Percentiles rank a stretch among this genome's conserved stretches.
These are phyloP conservation scores for Leptoteleia sp. DNA, from an alignment of 1,140 invertebrate genomes.

Conservation along the genomic window DNA sequence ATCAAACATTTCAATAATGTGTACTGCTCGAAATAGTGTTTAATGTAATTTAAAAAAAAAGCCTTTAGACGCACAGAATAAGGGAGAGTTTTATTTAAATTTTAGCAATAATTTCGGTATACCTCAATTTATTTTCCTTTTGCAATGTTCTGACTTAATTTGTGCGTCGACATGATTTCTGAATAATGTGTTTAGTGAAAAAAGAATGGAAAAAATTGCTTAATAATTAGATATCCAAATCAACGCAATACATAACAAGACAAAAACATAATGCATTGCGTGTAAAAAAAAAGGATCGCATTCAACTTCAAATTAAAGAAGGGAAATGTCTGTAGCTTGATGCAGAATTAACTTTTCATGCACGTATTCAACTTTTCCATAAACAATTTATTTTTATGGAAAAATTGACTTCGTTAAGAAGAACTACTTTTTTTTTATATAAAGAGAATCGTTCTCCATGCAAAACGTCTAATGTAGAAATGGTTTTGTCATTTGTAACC, in stretches of 20 bases:
- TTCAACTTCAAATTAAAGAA: slow-evolving; percentile 44
- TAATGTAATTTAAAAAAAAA: slow-evolving; percentile 27
- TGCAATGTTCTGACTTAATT: slow-evolving; percentile 1
- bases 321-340: slow-evolving; percentile 41
- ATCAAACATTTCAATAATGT: slow-evolving; percentile 39
- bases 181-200: neutral
- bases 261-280: slow-evolving; percentile 37
- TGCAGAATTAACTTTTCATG: slow-evolving; percentile 44
- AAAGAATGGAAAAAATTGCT: neutral
- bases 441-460: slow-evolving; percentile 27
- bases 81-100: slow-evolving; percentile 38
- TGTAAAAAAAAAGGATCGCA: slow-evolving; percentile 37
- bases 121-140: slow-evolving; percentile 11
- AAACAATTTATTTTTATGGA: slow-evolving; percentile 19
- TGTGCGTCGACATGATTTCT: slow-evolving; percentile 28
- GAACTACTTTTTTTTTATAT: slow-evolving; percentile 28
- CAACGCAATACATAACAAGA: slow-evolving; percentile 8
- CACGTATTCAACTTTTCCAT: slow-evolving; percentile 29
- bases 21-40: slow-evolving; percentile 39
- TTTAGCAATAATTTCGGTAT: slow-evolving; percentile 7
- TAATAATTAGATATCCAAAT: slow-evolving; percentile 11
- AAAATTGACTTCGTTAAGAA: slow-evolving; percentile 20
- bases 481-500: slow-evolving; percentile 59
- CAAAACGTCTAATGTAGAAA: slow-evolving; percentile 29
- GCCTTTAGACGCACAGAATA: slow-evolving; percentile 56